Evolutionary conservation across 2,888 invertebrate genomes (phyloP).

Genomic region (Calliphora vomitoria): DNA sequence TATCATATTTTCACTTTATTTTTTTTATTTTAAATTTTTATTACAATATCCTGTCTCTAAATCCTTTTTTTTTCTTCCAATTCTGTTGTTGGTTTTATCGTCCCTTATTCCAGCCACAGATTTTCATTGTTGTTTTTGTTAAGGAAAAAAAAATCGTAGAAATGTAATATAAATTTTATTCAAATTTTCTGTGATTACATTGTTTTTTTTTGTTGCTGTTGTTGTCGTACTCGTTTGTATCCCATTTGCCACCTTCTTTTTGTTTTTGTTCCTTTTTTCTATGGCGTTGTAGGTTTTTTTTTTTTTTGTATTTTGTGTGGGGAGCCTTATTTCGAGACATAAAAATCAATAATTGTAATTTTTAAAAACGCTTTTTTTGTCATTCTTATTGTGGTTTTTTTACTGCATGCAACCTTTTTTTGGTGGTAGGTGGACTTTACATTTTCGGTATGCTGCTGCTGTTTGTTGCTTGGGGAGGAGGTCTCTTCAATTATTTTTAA

Average conservation of each 20-base stretch:
- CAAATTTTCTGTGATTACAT: constrained; percentile 57
- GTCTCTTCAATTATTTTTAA: not conserved
- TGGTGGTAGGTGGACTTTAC: constrained; percentile 9
- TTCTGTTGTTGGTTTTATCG: constrained; percentile 1
- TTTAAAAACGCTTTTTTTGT: constrained; percentile 44
- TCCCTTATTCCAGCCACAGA: not conserved
- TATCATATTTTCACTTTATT: constrained; percentile 6
- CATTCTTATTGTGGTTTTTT: constrained; percentile 12
- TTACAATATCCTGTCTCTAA: constrained; percentile 9
- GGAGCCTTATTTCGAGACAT: constrained; percentile 65
- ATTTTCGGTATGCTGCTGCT: not conserved
- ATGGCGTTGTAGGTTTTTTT: constrained; percentile 21
- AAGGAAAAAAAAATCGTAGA: constrained; percentile 21
- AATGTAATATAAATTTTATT: constrained; percentile 58
- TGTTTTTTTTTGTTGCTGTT: not conserved
- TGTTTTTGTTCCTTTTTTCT: constrained; percentile 27
- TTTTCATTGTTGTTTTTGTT: constrained; percentile 36
- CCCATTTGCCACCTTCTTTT: constrained; percentile 43
- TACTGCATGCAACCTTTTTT: constrained; percentile 11
- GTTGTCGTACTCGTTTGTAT: constrained; percentile 19
- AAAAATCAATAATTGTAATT: constrained; percentile 72
- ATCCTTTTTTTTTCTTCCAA: constrained; percentile 32
- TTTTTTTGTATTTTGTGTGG: constrained; percentile 24
- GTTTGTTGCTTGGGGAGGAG: not conserved
- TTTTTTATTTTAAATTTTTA: too few species aligned